Conservation (phyloP, 2,888 invertebrate species). For the Zhuqinia jingwanae region DNA sequence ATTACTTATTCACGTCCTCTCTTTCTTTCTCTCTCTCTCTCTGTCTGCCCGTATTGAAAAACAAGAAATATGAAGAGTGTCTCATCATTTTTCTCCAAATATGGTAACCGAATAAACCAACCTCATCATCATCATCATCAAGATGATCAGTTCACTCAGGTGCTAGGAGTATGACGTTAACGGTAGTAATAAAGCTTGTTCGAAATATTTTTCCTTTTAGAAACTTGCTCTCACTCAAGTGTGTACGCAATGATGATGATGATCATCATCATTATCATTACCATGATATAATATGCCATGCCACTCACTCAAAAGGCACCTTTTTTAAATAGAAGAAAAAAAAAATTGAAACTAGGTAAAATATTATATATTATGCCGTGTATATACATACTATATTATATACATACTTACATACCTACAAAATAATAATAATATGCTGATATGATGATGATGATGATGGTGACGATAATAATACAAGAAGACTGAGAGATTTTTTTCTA, state of each 20-base stretch:
- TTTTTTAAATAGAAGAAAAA: no score
- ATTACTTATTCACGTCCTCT: constrained; percentile 50
- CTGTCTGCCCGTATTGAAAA: constrained; percentile 46
- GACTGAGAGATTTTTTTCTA: constrained; percentile 34
- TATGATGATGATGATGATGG: constrained; percentile 40
- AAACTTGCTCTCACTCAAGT: constrained; percentile 2
- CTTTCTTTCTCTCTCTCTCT: neutral
- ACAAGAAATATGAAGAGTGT: constrained; percentile 57
- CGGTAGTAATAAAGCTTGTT: constrained; percentile 50
- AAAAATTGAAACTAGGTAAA: no score
- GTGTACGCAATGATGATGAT: no score
- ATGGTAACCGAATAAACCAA: constrained; percentile 49
- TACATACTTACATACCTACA: neutral
- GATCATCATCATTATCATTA: no score
- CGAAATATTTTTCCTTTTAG: constrained; percentile 30
- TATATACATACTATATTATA: neutral
- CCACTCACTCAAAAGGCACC: no score
- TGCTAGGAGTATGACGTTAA: constrained; percentile 52
- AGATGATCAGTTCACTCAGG: constrained; percentile 31
- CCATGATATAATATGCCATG: no score
- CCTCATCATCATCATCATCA: constrained; percentile 12
- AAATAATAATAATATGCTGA: constrained; percentile 39
- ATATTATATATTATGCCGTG: no score
- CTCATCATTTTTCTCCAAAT: constrained; percentile 54
- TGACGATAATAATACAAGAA: constrained; percentile 28